A percentile compares a stretch with the other conserved stretches of the same genome.
Conservation (phyloP, 2,888 invertebrate genomes). For the Cataglyphis albicans region DNA sequence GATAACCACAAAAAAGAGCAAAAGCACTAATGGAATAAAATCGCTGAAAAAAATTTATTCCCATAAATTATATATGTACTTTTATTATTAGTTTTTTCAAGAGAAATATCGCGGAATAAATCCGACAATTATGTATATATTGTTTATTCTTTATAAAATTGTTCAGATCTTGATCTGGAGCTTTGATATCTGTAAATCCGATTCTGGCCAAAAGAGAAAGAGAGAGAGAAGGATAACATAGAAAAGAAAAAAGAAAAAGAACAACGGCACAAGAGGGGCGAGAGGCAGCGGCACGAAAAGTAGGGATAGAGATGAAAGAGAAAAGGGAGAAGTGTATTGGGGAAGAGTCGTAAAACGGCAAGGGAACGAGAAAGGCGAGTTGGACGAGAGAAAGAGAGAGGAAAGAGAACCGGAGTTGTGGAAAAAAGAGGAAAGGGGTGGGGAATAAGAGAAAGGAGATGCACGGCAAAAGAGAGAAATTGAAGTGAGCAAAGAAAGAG, state of each 20-base stretch:
- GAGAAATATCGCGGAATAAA: background rate
- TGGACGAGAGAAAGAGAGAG: background rate
- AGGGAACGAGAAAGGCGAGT: conserved; percentile 25
- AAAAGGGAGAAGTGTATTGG: conserved; percentile 33
- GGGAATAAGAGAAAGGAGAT: conserved; percentile 3
- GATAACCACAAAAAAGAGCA: background rate
- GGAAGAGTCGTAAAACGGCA: conserved; percentile 31
- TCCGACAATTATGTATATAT: background rate
- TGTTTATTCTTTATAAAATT: conserved; percentile 25
- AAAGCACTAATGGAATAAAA: background rate
- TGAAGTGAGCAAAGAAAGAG: conserved; percentile 25
- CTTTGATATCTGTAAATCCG: conserved; percentile 31
- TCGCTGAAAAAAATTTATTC: background rate
- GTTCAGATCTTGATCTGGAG: conserved; percentile 3
- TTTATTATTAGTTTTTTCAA: background rate
- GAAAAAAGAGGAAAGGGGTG: background rate
- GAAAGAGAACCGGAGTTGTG: conserved; percentile 29
- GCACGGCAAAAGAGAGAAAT: conserved; percentile 43
- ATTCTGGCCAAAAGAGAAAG: conserved; percentile 11
- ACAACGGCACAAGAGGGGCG: conserved; percentile 19
- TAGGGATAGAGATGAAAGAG: conserved; percentile 36
- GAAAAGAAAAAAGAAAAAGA: background rate
- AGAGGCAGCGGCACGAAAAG: conserved; percentile 24
- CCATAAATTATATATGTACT: background rate
- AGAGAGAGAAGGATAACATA: background rate